A percentile compares a stretch with the other conserved stretches of the same genome.
These are phyloP conservation scores for Portevinia maculata DNA, from an alignment of 2,888 invertebrate species.

Conservation along the genomic window DNA sequence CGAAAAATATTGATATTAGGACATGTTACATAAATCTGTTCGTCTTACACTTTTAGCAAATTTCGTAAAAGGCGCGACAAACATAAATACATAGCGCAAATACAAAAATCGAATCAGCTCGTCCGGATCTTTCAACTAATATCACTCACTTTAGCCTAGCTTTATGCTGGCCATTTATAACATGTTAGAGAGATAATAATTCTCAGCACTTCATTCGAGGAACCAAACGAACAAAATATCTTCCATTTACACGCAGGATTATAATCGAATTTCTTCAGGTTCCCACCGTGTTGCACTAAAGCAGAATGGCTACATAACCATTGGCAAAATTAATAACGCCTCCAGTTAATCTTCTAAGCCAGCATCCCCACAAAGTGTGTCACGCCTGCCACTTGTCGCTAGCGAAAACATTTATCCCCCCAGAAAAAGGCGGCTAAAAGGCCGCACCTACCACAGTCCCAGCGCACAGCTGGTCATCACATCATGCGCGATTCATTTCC, in stretches of 20 bases:
- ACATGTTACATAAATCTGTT: too few relatives aligned
- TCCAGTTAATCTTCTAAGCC: constrained; percentile 44
- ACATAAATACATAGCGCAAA: too few relatives aligned
- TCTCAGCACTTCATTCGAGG: constrained; percentile 7
- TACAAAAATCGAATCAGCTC: too few relatives aligned
- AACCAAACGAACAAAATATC: neutral
- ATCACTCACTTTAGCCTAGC: too few relatives aligned
- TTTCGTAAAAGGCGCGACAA: too few relatives aligned
- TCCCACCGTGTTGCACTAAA: constrained; percentile 21
- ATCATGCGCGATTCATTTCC: constrained; percentile 50
- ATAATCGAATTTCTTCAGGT: constrained; percentile 28
- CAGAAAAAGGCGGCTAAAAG: constrained; percentile 46
- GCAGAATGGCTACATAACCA: constrained; percentile 20
- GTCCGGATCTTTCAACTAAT: too few relatives aligned
- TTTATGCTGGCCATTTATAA: neutral
- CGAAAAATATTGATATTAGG: too few relatives aligned
- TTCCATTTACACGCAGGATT: constrained; percentile 31
- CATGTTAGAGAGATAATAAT: neutral
- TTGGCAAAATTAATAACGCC: constrained; percentile 67
- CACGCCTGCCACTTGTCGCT: constrained; percentile 70
- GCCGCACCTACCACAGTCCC: constrained; percentile 59
- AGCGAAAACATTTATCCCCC: constrained; percentile 52
- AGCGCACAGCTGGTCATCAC: constrained; percentile 57
- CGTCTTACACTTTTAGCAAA: too few relatives aligned
- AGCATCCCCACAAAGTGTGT: constrained; percentile 66